Conservation (phyloP, 2,888 invertebrate species). For the Reticulitermes lucifugus region DNA sequence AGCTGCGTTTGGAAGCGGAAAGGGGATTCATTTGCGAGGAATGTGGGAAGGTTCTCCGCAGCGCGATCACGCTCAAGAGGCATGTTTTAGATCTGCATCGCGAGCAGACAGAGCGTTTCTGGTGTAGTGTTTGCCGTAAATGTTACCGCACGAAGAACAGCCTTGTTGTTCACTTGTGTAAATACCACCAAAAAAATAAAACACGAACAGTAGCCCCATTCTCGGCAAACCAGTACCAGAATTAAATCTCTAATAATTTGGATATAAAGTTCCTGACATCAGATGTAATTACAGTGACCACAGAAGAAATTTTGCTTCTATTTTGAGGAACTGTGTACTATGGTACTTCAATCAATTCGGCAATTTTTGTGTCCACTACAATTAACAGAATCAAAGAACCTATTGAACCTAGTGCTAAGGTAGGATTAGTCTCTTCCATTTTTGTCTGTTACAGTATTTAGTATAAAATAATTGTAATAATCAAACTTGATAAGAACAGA, state of each 20-base stretch:
- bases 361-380: neutral
- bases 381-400: neutral
- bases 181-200: slow-evolving; percentile 59
- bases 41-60: slow-evolving; percentile 59
- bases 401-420: neutral
- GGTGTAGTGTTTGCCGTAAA: slow-evolving; percentile 59
- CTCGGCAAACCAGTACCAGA: neutral
- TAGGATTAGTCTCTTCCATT: slow-evolving; percentile 3
- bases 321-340: neutral
- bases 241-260: neutral
- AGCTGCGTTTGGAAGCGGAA: slow-evolving; percentile 54
- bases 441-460: neutral
- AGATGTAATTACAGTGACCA: neutral
- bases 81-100: slow-evolving; percentile 60
- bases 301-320: neutral
- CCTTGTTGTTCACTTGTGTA: slow-evolving; percentile 60
- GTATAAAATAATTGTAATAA: neutral
- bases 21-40: slow-evolving; percentile 57
- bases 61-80: slow-evolving; percentile 59
- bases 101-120: slow-evolving; percentile 58
- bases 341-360: neutral
- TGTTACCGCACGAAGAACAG: slow-evolving; percentile 60
- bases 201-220: slow-evolving; percentile 14
- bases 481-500: neutral
- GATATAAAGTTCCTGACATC: neutral